Base-by-base conservation (phyloP, 2,797 vertebrate species). In the Sebastes hubbsi region DNA sequence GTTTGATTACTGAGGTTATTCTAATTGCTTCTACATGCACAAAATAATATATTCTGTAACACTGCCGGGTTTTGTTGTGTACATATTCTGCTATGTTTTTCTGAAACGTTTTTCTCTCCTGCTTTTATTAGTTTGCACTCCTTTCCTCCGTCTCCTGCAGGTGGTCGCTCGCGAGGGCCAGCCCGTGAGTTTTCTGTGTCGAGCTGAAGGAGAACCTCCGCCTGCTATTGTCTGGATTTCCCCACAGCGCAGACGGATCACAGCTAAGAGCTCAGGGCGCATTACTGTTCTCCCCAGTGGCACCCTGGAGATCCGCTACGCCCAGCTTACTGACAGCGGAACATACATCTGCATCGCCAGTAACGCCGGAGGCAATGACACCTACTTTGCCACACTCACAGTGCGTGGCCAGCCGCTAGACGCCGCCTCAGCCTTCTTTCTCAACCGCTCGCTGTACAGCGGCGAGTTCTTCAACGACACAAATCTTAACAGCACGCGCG, bases 271-370 rank as follows among this genome's bases (percentile, higher is more conserved):
- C 87, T 90, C 92, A 34, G 98, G 97, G 2, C 93, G 99, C 32
- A 93, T 96, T 11, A 96, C 94, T 0, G 96, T 99, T 65, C 96
- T 97, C 83, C 96, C 96, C 0, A 96, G 97, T 11, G 99, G 99
- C 72, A 98, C 98, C 1, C 90, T 99, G 91, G 97, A 98, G 95
- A 97, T 99, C 91, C 96, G 95, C 69, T 98, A 97, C 0, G 95
- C 97, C 30, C 97, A 97, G 92, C 95, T 97, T 3, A 97, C 96
- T 30, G 99, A 99, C 96, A 98, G 97, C 0, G 99, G 99, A 75
- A 99, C 98, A 13, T 99, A 99, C 92, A 98, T 99, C 89, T 99
- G 99, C 92, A 97, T 99, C 18, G 99, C 99, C 90, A 99, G 97
- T 89, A 99, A 99, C 1, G 98, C 98, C 0, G 99, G 97, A 0